Conservation (phyloP, 2,113 vertebrate species). For the Grammatotria lemairii region DNA sequence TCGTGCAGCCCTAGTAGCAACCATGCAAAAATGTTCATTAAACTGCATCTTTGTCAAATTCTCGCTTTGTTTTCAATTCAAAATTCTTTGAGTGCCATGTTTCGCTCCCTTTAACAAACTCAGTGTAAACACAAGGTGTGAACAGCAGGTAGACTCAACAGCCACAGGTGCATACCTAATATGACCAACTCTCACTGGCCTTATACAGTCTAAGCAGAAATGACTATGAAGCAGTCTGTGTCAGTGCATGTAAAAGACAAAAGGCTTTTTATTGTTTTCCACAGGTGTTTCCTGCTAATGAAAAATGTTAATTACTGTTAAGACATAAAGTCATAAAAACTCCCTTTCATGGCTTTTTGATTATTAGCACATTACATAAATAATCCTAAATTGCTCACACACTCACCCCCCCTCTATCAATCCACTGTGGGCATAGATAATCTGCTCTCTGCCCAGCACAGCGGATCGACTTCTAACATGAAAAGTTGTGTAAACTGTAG, state of each 20-base stretch:
- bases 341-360: neutral
- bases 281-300: neutral
- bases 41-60: neutral
- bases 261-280: neutral
- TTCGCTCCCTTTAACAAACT: neutral
- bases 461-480: neutral
- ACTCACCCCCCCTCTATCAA: neutral
- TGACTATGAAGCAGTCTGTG: neutral
- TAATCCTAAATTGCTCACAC: neutral
- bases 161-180: neutral
- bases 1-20: too few species aligned
- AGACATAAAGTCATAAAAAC: neutral
- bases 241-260: neutral
- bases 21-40: neutral
- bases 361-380: neutral
- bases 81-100: neutral
- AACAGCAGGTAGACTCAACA: neutral
- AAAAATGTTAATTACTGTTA: neutral
- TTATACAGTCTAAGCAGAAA: neutral
- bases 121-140: neutral
- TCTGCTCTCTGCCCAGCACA: neutral
- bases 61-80: neutral
- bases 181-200: neutral
- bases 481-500: neutral
- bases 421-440: conserved; percentile 2